A percentile compares a stretch with the other conserved stretches of the same genome.
phyloP scores from a whole-genome alignment of 2,888 invertebrate genomes.

The Plagodis dolabraria region DNA sequence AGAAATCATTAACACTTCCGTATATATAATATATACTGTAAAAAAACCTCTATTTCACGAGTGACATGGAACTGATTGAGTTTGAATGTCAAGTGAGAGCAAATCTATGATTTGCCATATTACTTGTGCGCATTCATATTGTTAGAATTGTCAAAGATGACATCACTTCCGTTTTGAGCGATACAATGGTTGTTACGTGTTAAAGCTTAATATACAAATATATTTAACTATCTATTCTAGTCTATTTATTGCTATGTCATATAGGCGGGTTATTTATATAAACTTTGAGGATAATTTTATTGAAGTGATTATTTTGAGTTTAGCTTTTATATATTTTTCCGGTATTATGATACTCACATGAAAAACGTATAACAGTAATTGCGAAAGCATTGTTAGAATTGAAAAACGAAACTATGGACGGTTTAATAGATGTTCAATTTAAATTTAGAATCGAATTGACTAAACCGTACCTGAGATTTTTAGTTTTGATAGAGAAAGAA shows the following conservation, averaged over 20 bases:
- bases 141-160: slow-evolving; percentile 24
- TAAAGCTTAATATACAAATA: slow-evolving; percentile 46
- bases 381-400: slow-evolving; percentile 44
- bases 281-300: slow-evolving; percentile 66
- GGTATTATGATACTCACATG: slow-evolving; percentile 28
- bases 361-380: slow-evolving; percentile 29
- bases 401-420: slow-evolving; percentile 60
- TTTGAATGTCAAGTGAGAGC: slow-evolving; percentile 35
- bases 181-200: slow-evolving; percentile 34
- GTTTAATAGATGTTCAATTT: slow-evolving; percentile 56
- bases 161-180: slow-evolving; percentile 37
- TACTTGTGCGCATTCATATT: slow-evolving; percentile 64
- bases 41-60: slow-evolving; percentile 26
- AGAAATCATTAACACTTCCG: slow-evolving; percentile 11
- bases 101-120: slow-evolving; percentile 36
- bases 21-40: slow-evolving; percentile 26
- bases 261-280: slow-evolving; percentile 82
- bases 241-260: slow-evolving; percentile 84
- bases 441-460: slow-evolving; percentile 32
- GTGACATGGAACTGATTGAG: slow-evolving; percentile 15
- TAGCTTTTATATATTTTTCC: slow-evolving; percentile 33
- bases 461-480: slow-evolving; percentile 47
- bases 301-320: slow-evolving; percentile 54
- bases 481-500: slow-evolving; percentile 16
- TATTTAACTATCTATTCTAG: slow-evolving; percentile 80